Evolutionary conservation across 2,113 vertebrate species (phyloP).

Genomic region (Centrocercus urophasianus): DNA sequence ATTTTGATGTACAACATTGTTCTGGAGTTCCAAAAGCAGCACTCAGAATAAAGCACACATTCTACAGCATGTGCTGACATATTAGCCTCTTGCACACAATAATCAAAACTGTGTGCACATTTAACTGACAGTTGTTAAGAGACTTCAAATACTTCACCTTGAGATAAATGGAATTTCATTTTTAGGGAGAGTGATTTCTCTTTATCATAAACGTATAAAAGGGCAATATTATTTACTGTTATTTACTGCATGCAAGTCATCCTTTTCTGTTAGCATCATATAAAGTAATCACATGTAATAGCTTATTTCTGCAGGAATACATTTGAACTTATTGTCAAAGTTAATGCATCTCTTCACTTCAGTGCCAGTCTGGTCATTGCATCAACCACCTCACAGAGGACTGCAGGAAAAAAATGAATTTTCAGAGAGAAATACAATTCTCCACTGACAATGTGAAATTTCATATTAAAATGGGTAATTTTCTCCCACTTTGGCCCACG

Average conservation of each 20-base stretch:
- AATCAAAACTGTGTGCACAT: neutral
- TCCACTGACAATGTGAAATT: neutral
- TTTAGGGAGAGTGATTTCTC: conserved; percentile 44
- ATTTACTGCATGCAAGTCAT: conserved; percentile 47
- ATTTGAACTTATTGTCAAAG: neutral
- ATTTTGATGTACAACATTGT: neutral
- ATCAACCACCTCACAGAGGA: conserved; percentile 23
- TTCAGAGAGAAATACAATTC: conserved; percentile 2
- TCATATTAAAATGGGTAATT: neutral
- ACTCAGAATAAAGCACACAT: neutral
- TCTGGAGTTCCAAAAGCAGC: neutral
- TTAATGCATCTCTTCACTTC: neutral
- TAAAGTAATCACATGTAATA: conserved; percentile 39
- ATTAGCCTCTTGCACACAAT: neutral
- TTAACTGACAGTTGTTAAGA: conserved; percentile 46
- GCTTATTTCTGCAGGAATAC: conserved; percentile 44
- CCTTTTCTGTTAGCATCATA: conserved; percentile 24
- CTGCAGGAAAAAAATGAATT: neutral
- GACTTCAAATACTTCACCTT: conserved; percentile 47
- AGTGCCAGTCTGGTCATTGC: neutral
- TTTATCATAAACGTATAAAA: conserved; percentile 67
- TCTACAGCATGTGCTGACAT: neutral
- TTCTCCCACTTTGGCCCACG: neutral
- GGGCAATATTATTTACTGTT: conserved; percentile 20
- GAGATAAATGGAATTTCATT: conserved; percentile 65